phyloP scores from a whole-genome alignment of 2,888 invertebrate species.

The Caenorhabditis doughertyi region DNA sequence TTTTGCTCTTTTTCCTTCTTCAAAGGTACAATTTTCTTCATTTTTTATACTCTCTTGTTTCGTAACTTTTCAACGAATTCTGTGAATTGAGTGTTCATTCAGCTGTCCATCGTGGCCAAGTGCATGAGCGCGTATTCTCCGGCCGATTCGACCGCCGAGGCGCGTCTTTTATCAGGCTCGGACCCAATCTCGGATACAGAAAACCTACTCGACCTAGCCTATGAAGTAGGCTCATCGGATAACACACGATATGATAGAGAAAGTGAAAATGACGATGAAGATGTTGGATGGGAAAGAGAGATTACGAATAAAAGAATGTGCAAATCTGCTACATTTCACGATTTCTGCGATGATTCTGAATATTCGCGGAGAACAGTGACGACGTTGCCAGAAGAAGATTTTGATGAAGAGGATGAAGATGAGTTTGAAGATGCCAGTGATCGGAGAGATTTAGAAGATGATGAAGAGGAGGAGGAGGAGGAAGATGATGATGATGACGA shows the following conservation, averaged over 20 bases:
- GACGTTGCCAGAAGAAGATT: conserved; percentile 49
- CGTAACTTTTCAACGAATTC: conserved; percentile 1
- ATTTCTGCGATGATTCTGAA: conserved; percentile 61
- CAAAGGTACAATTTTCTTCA: background rate
- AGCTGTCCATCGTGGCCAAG: conserved; percentile 43
- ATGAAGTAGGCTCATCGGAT: conserved; percentile 51
- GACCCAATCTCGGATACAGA: conserved; percentile 62
- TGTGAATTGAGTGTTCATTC: conserved; percentile 12
- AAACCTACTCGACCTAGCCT: conserved; percentile 57
- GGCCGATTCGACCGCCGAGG: conserved; percentile 59
- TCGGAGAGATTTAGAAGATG: conserved; percentile 38
- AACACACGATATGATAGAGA: conserved; percentile 48
- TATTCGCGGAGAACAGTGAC: conserved; percentile 44
- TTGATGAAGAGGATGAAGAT: conserved; percentile 61
- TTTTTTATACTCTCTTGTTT: conserved; percentile 4
- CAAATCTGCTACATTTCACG: conserved; percentile 66
- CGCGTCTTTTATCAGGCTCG: conserved; percentile 55
- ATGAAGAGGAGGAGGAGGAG: conserved; percentile 55
- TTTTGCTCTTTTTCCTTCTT: conserved; percentile 1
- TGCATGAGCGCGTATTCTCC: conserved; percentile 62
- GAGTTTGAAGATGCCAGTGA: conserved; percentile 58
- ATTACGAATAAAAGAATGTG: conserved; percentile 50
- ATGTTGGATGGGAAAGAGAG: conserved; percentile 44
- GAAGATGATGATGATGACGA: conserved; percentile 47
- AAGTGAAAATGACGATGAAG: conserved; percentile 54